Evolutionary conservation across 2,888 invertebrate genomes (phyloP).

Genomic region (Cryptophagus acutangulus): DNA sequence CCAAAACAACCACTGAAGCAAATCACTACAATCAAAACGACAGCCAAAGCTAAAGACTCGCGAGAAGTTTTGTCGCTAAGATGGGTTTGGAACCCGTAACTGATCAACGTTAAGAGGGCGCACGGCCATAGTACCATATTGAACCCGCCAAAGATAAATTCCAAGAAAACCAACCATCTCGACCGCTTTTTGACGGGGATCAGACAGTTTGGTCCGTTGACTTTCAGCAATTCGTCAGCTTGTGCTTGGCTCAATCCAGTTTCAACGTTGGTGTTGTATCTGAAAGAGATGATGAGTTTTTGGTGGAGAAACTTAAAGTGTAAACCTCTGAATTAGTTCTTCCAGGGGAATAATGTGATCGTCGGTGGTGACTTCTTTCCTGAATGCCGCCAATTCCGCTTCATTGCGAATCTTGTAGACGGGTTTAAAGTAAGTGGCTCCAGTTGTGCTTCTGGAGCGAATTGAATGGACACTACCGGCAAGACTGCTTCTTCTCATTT

Average conservation of each 20-base stretch:
- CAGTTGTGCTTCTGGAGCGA: conserved; percentile 17
- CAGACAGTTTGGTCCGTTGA: conserved; percentile 59
- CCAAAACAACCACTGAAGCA: conserved; percentile 53
- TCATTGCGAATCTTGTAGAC: conserved; percentile 20
- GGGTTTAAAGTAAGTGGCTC: conserved; percentile 25
- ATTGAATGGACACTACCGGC: conserved; percentile 11
- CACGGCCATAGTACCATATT: conserved; percentile 66
- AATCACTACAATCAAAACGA: conserved; percentile 24
- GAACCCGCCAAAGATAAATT: conserved; percentile 68
- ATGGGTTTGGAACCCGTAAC: too few species aligned
- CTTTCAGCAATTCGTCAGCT: conserved; percentile 52
- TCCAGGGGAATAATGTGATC: conserved; percentile 33
- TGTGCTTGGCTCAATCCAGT: conserved; percentile 53
- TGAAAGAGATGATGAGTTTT: conserved; percentile 16
- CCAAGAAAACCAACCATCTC: conserved; percentile 59
- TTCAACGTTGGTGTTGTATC: conserved; percentile 48
- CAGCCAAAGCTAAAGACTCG: conserved; percentile 1
- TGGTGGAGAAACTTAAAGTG: conserved; percentile 7
- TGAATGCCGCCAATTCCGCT: conserved; percentile 29
- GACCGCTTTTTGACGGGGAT: conserved; percentile 57
- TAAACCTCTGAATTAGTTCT: conserved; percentile 34
- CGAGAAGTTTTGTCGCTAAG: not conserved
- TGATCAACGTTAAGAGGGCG: conserved; percentile 57
- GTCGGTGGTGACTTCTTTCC: conserved; percentile 34
- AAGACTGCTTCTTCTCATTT: too few species aligned